phyloP scores from a whole-genome alignment of 2,888 invertebrate genomes.

The Euspilapteryx auroguttella region DNA sequence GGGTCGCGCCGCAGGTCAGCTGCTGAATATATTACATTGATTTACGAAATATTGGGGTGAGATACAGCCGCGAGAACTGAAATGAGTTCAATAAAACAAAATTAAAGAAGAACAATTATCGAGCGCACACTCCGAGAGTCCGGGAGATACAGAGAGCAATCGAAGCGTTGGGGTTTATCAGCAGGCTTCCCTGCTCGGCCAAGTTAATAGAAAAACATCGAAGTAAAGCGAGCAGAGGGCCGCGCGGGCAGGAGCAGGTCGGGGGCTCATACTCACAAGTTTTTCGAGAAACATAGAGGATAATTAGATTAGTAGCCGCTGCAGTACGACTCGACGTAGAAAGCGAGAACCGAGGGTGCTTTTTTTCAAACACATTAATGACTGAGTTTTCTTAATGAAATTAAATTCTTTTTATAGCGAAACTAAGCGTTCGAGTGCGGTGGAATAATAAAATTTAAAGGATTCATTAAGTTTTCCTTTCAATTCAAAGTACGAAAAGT shows the following conservation, averaged over 20 bases:
- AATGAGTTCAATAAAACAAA: no score
- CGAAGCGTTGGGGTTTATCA: conserved; percentile 2
- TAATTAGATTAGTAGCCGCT: conserved; percentile 44
- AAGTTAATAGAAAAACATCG: conserved; percentile 21
- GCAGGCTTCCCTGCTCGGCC: conserved; percentile 1
- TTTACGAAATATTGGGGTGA: no score
- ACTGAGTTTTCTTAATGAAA: conserved; percentile 12
- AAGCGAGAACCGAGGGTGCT: conserved; percentile 11
- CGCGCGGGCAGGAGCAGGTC: no score
- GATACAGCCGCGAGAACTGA: no score
- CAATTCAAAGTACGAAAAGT: no score
- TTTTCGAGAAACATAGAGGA: conserved; percentile 32
- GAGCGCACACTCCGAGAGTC: no score
- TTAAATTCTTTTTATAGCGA: conserved; percentile 9
- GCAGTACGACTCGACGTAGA: conserved; percentile 14
- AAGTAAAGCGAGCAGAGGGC: no score
- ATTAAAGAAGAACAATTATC: no score
- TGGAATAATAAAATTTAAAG: conserved; percentile 2
- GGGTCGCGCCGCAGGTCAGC: no score
- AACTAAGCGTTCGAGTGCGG: conserved; percentile 2
- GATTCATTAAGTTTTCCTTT: no score
- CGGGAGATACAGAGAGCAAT: no score
- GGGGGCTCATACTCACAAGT: conserved; percentile 18
- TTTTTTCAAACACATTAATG: conserved; percentile 15
- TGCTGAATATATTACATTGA: no score